Percentiles rank a stretch among this genome's conserved stretches.
These are phyloP conservation scores for Zoanthus sansibaricus DNA, from an alignment of 92 coral and sea anemone genomes.

Conservation along the genomic window DNA sequence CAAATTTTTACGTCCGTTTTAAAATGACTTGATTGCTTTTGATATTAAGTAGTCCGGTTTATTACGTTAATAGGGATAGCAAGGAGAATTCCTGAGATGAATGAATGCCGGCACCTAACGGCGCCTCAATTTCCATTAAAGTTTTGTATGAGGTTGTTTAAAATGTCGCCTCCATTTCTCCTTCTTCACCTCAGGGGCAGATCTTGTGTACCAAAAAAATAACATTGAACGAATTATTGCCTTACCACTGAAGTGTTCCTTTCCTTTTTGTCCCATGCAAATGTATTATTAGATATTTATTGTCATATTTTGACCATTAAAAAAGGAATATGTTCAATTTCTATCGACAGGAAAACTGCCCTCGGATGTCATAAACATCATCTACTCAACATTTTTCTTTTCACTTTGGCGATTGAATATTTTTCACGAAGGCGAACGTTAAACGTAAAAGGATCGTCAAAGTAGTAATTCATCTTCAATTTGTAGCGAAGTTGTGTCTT, in stretches of 20 bases:
- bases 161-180: not conserved
- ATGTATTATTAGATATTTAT: too few relatives aligned
- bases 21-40: not conserved
- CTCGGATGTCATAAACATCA: too few relatives aligned
- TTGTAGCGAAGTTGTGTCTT: not conserved
- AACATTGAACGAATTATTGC: not conserved
- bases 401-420: not conserved
- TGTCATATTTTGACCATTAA: too few relatives aligned
- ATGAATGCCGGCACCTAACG: not conserved
- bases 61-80: not conserved
- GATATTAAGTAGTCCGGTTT: not conserved
- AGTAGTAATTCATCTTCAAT: not conserved
- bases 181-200: not conserved
- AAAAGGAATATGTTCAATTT: too few relatives aligned
- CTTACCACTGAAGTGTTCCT: too few relatives aligned
- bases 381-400: too few relatives aligned
- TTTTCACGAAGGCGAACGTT: not conserved
- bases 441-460: not conserved
- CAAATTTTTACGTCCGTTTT: not conserved
- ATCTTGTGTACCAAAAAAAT: not conserved
- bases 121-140: not conserved
- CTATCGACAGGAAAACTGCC: too few relatives aligned
- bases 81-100: too few relatives aligned
- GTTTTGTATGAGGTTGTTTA: not conserved
- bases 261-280: too few relatives aligned